These are phyloP conservation scores for Esox masquinongy DNA, from an alignment of 2,797 vertebrate genomes.

Conservation along the genomic window DNA sequence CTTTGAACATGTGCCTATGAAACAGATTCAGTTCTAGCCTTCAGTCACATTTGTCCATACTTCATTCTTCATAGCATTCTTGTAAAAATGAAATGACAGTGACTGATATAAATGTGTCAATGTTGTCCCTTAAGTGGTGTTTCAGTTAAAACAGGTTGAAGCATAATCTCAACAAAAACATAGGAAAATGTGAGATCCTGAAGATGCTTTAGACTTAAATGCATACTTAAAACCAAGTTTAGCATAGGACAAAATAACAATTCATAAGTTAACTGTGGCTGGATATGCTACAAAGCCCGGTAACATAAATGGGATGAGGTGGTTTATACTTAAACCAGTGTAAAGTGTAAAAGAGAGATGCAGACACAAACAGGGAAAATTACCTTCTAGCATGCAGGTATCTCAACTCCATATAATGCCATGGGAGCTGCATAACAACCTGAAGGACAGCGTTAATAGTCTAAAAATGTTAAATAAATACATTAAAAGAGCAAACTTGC, in stretches of 20 bases:
- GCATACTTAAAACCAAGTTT: neutral
- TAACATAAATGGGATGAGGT: slow-evolving; percentile 18
- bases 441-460: neutral
- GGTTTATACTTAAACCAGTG: neutral
- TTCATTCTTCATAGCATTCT: slow-evolving; percentile 37
- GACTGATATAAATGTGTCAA: slow-evolving; percentile 18
- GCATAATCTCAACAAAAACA: slow-evolving; percentile 9
- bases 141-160: slow-evolving; percentile 21
- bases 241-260: neutral
- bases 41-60: slow-evolving; percentile 25
- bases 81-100: slow-evolving; percentile 47
- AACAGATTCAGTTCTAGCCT: neutral
- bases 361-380: neutral
- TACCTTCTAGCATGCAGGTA: slow-evolving; percentile 17
- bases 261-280: neutral
- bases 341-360: neutral
- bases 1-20: slow-evolving; percentile 8
- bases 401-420: slow-evolving; percentile 16
- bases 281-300: slow-evolving; percentile 14
- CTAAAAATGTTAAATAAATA: slow-evolving; percentile 15
- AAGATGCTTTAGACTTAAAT: slow-evolving; percentile 6
- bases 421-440: slow-evolving; percentile 18
- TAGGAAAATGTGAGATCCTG: slow-evolving; percentile 11
- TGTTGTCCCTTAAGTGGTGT: slow-evolving; percentile 35
- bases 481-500: neutral